phyloP scores from a whole-genome alignment of 2,113 vertebrate genomes.

The Leucosticte australis region DNA sequence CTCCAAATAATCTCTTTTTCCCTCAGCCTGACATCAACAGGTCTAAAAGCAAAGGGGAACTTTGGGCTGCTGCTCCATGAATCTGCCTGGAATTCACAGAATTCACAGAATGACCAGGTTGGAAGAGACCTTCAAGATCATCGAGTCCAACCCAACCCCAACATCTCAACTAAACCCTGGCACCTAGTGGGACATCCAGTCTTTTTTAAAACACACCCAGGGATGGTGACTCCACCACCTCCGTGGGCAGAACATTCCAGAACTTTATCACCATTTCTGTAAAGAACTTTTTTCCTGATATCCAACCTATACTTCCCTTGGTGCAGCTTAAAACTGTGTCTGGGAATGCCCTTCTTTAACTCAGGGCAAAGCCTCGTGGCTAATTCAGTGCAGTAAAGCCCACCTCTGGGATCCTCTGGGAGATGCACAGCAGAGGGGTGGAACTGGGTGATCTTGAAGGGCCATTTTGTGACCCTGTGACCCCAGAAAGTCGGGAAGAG shows the following conservation, averaged over 20 bases:
- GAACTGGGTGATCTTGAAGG: not conserved
- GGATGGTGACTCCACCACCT: not conserved
- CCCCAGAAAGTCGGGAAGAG: not conserved
- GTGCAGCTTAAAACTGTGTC: not conserved
- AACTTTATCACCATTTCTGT: not conserved
- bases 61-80: not conserved
- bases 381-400: accelerated
- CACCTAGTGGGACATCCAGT: not conserved
- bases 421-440: not conserved
- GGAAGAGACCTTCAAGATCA: not conserved
- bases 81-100: not conserved
- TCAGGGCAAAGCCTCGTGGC: not conserved
- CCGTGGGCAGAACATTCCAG: not conserved
- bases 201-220: not conserved
- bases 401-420: not conserved
- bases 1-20: not conserved
- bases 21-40: not conserved
- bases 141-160: not conserved
- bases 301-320: not conserved
- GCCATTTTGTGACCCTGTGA: accelerated
- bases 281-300: not conserved
- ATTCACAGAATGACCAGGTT: not conserved
- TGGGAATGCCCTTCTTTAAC: not conserved
- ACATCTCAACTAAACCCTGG: not conserved
- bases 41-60: not conserved